Conservation (phyloP, 2,113 vertebrate species). For the Notarius lentiginosus region DNA sequence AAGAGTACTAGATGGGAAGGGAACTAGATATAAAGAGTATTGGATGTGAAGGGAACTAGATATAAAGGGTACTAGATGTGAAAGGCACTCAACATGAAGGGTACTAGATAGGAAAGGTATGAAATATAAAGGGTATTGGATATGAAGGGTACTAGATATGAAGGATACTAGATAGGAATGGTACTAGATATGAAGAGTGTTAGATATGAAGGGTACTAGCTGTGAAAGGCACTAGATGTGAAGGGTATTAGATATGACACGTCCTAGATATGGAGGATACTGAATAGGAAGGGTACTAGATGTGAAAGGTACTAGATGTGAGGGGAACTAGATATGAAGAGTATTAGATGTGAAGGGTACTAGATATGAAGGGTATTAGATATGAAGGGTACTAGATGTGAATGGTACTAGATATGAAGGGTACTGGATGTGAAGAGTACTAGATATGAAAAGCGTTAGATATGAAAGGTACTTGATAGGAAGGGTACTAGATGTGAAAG, state of each 20-base stretch:
- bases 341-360: neutral
- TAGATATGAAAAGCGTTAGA: too few species aligned
- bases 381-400: neutral
- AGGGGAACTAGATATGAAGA: neutral
- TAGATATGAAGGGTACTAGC: neutral
- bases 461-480: neutral
- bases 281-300: neutral
- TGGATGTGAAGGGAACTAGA: neutral
- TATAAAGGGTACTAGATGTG: neutral
- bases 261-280: neutral
- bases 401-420: neutral
- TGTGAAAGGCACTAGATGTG: neutral
- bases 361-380: neutral
- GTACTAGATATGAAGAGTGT: neutral
- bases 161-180: neutral
- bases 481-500: neutral
- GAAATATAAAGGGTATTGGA: neutral
- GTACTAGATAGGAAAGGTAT: neutral
- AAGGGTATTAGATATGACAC: neutral
- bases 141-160: neutral
- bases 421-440: neutral
- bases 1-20: neutral
- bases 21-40: neutral
- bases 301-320: neutral
- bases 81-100: neutral